A percentile compares a stretch with the other conserved stretches of the same genome.
These are phyloP conservation scores for Elgaria multicarinata DNA, from an alignment of 2,113 vertebrate genomes.

Conservation along the genomic window DNA sequence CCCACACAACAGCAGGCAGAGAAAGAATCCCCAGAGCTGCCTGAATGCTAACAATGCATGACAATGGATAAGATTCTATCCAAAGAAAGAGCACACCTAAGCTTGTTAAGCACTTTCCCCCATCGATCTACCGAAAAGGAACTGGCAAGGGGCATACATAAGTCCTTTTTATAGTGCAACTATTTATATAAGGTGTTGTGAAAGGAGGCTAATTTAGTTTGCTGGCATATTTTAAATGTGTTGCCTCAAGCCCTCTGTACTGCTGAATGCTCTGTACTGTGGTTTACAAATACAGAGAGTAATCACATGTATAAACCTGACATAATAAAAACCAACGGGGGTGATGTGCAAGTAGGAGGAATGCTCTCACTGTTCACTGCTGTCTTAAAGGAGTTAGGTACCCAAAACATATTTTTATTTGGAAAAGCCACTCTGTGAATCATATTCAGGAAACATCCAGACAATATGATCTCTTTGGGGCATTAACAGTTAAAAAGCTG, in stretches of 20 bases:
- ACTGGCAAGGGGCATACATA: neutral
- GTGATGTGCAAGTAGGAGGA: neutral
- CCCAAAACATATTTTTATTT: neutral
- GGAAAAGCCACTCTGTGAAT: neutral
- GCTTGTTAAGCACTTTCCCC: conserved; percentile 24
- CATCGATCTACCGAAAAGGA: conserved; percentile 15
- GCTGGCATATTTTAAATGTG: neutral
- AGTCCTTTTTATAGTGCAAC: conserved; percentile 25
- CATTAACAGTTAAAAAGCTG: neutral
- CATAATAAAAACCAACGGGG: neutral
- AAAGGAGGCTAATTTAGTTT: conserved; percentile 27
- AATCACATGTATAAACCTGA: neutral
- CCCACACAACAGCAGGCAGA: neutral
- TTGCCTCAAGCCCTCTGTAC: neutral
- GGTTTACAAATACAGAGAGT: conserved; percentile 2
- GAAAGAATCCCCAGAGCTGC: conserved; percentile 2
- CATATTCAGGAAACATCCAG: neutral
- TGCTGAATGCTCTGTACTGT: neutral
- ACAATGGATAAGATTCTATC: conserved; percentile 15
- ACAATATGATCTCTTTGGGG: neutral
- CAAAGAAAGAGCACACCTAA: conserved; percentile 3
- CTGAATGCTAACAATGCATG: conserved; percentile 11
- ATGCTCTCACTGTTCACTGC: neutral
- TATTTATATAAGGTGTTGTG: conserved; percentile 1
- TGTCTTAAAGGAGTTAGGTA: neutral